Percentiles rank a stretch among this genome's conserved stretches.
phyloP scores from a whole-genome alignment of 1,140 invertebrate genomes.

The Camponotus vicinus region DNA sequence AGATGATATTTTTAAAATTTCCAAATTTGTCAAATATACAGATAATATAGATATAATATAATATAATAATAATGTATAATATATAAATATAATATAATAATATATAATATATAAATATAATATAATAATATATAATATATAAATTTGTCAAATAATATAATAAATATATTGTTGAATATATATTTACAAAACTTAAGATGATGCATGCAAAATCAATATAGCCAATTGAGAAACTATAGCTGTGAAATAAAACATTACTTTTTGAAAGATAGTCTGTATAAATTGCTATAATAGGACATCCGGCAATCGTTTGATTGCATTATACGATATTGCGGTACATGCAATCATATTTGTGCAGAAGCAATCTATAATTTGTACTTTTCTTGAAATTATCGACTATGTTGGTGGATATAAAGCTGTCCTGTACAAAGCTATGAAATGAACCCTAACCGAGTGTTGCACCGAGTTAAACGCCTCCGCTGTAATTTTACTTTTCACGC shows the following conservation, averaged over 20 bases:
- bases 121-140: too few relatives aligned
- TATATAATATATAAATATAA: too few relatives aligned
- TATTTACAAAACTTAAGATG: neutral
- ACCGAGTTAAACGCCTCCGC: neutral
- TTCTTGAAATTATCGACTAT: constrained; percentile 24
- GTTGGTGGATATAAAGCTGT: neutral
- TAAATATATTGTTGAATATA: neutral
- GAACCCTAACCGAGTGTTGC: constrained; percentile 27
- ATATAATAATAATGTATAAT: too few relatives aligned
- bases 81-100: too few relatives aligned
- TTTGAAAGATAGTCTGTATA: neutral
- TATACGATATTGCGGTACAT: neutral
- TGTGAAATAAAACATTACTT: neutral
- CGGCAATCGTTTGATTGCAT: constrained; percentile 34
- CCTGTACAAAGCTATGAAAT: constrained; percentile 38
- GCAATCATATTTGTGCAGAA: constrained; percentile 7
- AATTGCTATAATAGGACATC: constrained; percentile 22
- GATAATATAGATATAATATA: too few relatives aligned
- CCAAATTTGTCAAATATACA: neutral
- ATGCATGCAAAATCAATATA: neutral
- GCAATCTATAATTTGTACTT: constrained; percentile 32
- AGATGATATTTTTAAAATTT: neutral
- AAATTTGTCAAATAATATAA: neutral
- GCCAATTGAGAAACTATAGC: neutral
- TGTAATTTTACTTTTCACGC: constrained; percentile 32